Base-by-base conservation (phyloP, 2,888 invertebrate genomes). In the Oligia fasciuncula region DNA sequence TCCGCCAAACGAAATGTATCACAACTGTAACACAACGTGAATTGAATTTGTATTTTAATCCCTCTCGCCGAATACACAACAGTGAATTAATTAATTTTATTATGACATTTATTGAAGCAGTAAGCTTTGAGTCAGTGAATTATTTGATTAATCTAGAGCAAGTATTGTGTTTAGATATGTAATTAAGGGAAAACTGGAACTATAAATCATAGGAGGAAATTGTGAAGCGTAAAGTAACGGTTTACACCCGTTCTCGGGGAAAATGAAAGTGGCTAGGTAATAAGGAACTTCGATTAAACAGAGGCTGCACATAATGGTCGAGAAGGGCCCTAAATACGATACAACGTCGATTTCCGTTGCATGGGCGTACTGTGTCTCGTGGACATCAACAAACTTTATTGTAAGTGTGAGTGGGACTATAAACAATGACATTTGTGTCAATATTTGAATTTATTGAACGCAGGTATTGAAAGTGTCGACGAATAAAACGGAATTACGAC, bases 241-340 rank as follows among this genome's bases (percentile, higher is more conserved):
- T 85, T 89, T 84, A 89, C 85, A 88, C 89, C 88, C 74, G 85
- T 90, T 88, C 85, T 83, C 82, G 81, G 80, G 81, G 92, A 93
- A 92, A 94, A 89, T 77, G 93, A 94, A 93, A 94, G 93, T 91
- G 87, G 88, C 84, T 80, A 88, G 76, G 77, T 93, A 92, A 94
- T 93, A 93, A 93, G 93, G 94, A 94, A 93, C 91, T 89, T 85
- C 80, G 88, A 91, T 91, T 90, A 89, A 91, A 92, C 91, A 90
- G 93, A 91, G 91, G 91, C 90, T 77, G 79, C 88, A 84, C 79
- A 89, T 91, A 91, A 91, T 88, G 86, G 78, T 76, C 60, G 82
- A 83, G 89, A 87, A 90, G 83, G 90, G 90, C 83, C 79, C 87
- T 92, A 90, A 91, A 91, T 91, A 89, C 87, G 83, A 84, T 70